These are phyloP conservation scores for Rambutsinella grinnellia DNA, from an alignment of 2,888 invertebrate genomes.

Conservation along the genomic window DNA sequence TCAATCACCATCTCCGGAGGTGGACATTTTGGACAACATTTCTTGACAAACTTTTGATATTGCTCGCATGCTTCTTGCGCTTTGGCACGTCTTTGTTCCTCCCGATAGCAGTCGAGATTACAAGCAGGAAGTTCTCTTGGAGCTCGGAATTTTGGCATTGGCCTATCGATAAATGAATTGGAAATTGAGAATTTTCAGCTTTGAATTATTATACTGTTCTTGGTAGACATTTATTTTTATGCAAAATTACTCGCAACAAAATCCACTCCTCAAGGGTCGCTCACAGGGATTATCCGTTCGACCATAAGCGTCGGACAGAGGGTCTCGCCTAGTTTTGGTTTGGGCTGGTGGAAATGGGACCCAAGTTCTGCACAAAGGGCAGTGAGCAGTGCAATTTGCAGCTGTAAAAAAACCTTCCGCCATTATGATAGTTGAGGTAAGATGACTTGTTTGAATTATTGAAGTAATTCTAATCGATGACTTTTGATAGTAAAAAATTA, in stretches of 20 bases:
- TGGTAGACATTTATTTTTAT: background rate
- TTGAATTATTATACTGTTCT: background rate
- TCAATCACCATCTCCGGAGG: conserved; percentile 45
- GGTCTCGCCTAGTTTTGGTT: conserved; percentile 49
- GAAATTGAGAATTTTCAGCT: background rate
- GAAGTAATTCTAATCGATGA: too few relatives aligned
- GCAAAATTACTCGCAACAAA: conserved; percentile 56
- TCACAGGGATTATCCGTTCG: conserved; percentile 59
- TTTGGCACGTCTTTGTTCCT: conserved; percentile 51
- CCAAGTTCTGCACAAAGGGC: conserved; percentile 49
- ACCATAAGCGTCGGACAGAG: conserved; percentile 53
- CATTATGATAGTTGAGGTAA: conserved; percentile 7
- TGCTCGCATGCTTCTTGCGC: conserved; percentile 43
- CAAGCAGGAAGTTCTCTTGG: conserved; percentile 53
- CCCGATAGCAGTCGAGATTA: conserved; percentile 42
- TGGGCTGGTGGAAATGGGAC: conserved; percentile 32
- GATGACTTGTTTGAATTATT: too few relatives aligned
- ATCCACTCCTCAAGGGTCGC: conserved; percentile 52
- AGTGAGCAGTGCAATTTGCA: too few relatives aligned
- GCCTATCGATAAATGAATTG: conserved; percentile 22
- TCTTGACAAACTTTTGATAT: conserved; percentile 33
- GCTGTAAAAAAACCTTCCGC: too few relatives aligned
- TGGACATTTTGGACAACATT: conserved; percentile 31
- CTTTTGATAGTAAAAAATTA: too few relatives aligned
- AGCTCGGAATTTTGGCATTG: conserved; percentile 53